Evolutionary conservation across 2,113 vertebrate genomes (phyloP).

Genomic region (Petaurus breviceps): DNA sequence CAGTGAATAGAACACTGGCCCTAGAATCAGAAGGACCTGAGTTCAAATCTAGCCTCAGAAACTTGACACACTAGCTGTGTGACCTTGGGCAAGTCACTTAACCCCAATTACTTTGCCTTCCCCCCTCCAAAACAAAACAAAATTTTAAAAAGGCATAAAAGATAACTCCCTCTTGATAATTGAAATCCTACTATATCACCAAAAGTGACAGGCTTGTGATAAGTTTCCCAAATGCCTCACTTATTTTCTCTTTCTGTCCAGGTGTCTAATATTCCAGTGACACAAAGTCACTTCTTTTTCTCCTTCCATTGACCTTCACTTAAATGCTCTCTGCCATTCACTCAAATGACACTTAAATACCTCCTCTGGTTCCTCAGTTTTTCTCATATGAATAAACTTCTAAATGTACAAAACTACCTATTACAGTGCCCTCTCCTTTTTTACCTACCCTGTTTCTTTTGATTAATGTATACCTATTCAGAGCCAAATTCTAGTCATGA

Average conservation of each 20-base stretch:
- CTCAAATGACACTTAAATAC: too few relatives aligned
- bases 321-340: background rate
- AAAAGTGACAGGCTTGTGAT: background rate
- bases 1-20: too few relatives aligned
- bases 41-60: too few relatives aligned
- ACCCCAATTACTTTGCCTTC: too few relatives aligned
- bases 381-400: background rate
- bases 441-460: background rate
- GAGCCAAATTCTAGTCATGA: background rate
- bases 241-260: background rate
- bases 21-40: too few relatives aligned
- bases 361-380: background rate
- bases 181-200: background rate
- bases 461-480: background rate
- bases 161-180: too few relatives aligned
- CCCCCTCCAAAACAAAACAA: too few relatives aligned
- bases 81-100: too few relatives aligned
- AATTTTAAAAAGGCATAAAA: too few relatives aligned
- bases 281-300: background rate
- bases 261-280: background rate
- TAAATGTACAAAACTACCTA: background rate
- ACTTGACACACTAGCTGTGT: too few relatives aligned
- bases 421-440: background rate
- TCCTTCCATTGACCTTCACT: background rate
- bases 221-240: background rate